Percentiles rank a stretch among this genome's conserved stretches.
phyloP scores from a whole-genome alignment of 2,113 vertebrate species.

The Hassar affinis region DNA sequence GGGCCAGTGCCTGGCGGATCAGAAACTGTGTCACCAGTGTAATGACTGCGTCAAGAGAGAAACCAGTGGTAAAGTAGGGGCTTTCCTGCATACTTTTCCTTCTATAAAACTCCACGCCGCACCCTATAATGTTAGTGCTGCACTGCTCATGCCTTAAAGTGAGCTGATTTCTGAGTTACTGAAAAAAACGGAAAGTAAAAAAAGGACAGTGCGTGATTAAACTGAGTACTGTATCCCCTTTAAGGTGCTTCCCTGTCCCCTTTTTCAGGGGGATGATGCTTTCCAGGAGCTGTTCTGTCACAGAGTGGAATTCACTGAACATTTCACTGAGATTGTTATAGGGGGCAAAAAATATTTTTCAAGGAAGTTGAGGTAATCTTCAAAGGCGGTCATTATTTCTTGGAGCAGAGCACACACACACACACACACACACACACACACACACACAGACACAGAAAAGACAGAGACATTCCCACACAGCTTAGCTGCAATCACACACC shows the following conservation, averaged over 20 bases:
- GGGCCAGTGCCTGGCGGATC: slow-evolving; percentile 60
- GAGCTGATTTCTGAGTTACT: not conserved
- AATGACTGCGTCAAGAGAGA: slow-evolving; percentile 61
- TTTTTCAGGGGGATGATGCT: not conserved
- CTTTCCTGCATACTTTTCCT: slow-evolving; percentile 63
- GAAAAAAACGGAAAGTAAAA: not conserved
- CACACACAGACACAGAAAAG: slow-evolving; percentile 12
- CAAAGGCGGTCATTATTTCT: not conserved
- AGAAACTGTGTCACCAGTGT: slow-evolving; percentile 60
- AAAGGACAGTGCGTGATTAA: not conserved
- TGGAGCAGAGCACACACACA: not conserved
- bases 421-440: not conserved
- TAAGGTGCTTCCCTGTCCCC: not conserved
- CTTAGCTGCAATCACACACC: slow-evolving; percentile 35
- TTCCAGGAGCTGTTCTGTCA: not conserved
- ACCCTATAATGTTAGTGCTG: slow-evolving; percentile 37
- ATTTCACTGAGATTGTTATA: slow-evolving; percentile 10
- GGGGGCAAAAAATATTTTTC: not conserved
- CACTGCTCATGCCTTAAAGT: not conserved
- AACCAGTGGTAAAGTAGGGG: slow-evolving; percentile 60
- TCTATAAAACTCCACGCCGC: slow-evolving; percentile 43
- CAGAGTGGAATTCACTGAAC: not conserved
- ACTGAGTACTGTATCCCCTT: not conserved
- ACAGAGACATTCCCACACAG: slow-evolving; percentile 44
- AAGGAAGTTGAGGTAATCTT: slow-evolving; percentile 1